Percentiles rank a stretch among this genome's conserved stretches.
These are phyloP conservation scores for Pangasianodon hypophthalmus DNA, from an alignment of 2,113 vertebrate genomes.

Conservation along the genomic window DNA sequence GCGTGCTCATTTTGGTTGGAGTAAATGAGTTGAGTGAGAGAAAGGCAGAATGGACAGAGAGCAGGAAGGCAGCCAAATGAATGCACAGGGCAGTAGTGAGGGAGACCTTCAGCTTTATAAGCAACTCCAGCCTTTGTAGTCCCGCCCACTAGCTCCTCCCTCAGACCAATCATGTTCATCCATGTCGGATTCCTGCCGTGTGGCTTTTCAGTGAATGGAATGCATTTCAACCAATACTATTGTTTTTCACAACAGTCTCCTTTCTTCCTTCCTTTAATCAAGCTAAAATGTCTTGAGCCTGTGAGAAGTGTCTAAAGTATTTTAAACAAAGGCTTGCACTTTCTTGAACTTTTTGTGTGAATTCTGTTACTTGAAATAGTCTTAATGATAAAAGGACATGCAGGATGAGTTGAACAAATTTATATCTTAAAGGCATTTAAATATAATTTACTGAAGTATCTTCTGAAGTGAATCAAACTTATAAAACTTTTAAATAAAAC, in stretches of 20 bases:
- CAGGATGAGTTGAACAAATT: not conserved
- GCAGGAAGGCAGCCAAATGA: conserved; percentile 68
- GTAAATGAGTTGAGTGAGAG: conserved; percentile 52
- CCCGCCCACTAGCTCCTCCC: conserved; percentile 59
- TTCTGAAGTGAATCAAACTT: not conserved
- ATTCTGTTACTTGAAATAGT: not conserved
- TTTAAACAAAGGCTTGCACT: not conserved
- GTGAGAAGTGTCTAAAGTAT: not conserved
- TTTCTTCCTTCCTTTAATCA: conserved; percentile 27
- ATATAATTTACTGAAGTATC: not conserved
- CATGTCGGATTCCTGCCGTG: conserved; percentile 1
- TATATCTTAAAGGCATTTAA: not conserved
- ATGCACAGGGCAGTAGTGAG: conserved; percentile 52
- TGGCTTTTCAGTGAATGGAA: conserved; percentile 31
- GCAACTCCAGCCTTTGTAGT: conserved; percentile 52
- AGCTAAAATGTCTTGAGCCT: not conserved
- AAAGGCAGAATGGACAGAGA: conserved; percentile 58
- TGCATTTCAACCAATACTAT: conserved; percentile 1
- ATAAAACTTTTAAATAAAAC: not conserved
- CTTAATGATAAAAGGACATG: not conserved
- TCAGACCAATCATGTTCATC: conserved; percentile 49
- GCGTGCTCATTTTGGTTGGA: conserved; percentile 62
- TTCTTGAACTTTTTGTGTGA: not conserved
- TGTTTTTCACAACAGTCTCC: conserved; percentile 24
- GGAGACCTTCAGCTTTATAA: conserved; percentile 69